phyloP scores from a whole-genome alignment of 2,113 vertebrate genomes.

The Columba livia region DNA sequence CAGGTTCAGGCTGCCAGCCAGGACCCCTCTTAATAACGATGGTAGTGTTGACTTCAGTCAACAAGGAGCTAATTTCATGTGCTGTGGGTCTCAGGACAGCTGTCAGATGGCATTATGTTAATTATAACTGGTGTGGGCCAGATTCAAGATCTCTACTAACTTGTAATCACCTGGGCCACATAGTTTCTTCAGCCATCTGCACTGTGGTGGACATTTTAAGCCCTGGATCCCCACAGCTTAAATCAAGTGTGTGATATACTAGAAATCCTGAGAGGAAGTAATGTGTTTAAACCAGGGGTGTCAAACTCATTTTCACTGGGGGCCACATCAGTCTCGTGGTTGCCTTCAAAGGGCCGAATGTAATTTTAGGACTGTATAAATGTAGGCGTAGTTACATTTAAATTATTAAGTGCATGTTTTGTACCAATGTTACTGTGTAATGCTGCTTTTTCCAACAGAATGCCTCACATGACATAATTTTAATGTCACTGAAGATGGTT shows the following conservation, averaged over 20 bases:
- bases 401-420: conserved; percentile 49
- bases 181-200: neutral
- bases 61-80: conserved; percentile 18
- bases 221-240: neutral
- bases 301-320: too few species aligned
- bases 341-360: too few species aligned
- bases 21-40: neutral
- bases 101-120: conserved; percentile 56
- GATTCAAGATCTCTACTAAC: neutral
- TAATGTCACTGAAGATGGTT: conserved; percentile 7
- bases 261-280: conserved; percentile 29
- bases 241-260: neutral
- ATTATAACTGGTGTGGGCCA: conserved; percentile 24
- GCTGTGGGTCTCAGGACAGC: conserved; percentile 13
- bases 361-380: too few species aligned
- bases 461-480: neutral
- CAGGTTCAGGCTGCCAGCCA: conserved; percentile 33
- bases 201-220: conserved; percentile 33
- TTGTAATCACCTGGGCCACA: neutral
- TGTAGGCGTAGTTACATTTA: neutral
- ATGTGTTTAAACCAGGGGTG: neutral
- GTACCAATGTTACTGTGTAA: conserved; percentile 41
- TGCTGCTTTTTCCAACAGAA: conserved; percentile 31
- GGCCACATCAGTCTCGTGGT: too few species aligned
- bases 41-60: neutral